Percentiles rank a stretch among this genome's conserved stretches.
phyloP scores from a whole-genome alignment of 2,113 vertebrate species.

The Oceanites oceanicus region DNA sequence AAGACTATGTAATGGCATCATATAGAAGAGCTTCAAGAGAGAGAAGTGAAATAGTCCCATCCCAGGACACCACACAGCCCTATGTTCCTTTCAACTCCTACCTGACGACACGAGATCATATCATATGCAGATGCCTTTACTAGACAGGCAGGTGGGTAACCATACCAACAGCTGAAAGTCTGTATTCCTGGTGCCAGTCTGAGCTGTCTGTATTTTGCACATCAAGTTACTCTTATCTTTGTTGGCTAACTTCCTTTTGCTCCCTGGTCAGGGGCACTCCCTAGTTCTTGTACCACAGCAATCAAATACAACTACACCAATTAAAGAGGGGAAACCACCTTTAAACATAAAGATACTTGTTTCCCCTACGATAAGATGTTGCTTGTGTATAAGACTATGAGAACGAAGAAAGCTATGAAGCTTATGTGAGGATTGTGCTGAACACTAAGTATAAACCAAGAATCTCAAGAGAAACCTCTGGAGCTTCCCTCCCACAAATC shows the following conservation, averaged over 20 bases:
- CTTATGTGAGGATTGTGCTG: not conserved
- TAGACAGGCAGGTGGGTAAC: not conserved
- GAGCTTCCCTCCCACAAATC: not conserved
- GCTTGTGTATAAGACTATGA: not conserved
- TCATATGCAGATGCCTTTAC: not conserved
- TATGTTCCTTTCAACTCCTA: not conserved
- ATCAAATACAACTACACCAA: not conserved
- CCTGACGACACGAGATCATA: fast-evolving
- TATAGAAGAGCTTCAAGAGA: not conserved
- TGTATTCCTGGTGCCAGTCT: not conserved
- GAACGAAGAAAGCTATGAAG: fast-evolving
- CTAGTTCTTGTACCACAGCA: not conserved
- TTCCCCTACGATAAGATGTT: fast-evolving
- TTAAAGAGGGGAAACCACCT: not conserved
- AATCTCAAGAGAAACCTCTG: not conserved
- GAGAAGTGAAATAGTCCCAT: not conserved
- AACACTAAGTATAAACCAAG: not conserved
- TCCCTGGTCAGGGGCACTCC: not conserved
- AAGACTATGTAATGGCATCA: not conserved
- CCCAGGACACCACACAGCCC: not conserved
- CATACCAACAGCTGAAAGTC: not conserved
- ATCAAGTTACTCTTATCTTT: not conserved
- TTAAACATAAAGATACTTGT: fast-evolving
- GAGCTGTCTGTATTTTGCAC: not conserved
- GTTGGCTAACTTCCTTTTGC: not conserved